These are phyloP conservation scores for Polypterus senegalus DNA, from an alignment of 2,113 vertebrate genomes.

Conservation along the genomic window DNA sequence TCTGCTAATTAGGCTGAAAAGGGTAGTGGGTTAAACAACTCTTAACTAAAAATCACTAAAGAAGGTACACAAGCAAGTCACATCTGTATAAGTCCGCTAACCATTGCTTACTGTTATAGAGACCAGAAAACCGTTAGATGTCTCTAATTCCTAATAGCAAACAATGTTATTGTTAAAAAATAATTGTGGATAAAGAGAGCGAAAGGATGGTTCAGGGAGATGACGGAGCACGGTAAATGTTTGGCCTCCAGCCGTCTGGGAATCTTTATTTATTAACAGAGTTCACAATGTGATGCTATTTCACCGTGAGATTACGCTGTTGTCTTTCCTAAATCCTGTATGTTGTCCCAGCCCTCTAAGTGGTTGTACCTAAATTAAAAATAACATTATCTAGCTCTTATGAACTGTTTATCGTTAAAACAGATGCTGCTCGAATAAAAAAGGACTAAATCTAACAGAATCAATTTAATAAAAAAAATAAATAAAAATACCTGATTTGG, in stretches of 20 bases:
- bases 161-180: constrained; percentile 48
- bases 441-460: constrained; percentile 4
- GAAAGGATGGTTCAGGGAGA: constrained; percentile 48
- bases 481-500: no score
- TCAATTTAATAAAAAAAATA: no score
- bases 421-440: background rate
- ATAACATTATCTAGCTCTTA: background rate
- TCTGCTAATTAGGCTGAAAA: constrained; percentile 10
- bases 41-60: background rate
- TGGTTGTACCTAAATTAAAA: constrained; percentile 11
- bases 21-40: background rate
- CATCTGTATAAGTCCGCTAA: constrained; percentile 33
- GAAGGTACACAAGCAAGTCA: constrained; percentile 11
- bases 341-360: constrained; percentile 54
- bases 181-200: constrained; percentile 21
- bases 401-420: constrained; percentile 5
- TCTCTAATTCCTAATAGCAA: constrained; percentile 56
- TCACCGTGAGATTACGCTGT: constrained; percentile 48
- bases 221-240: constrained; percentile 29
- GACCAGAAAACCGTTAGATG: constrained; percentile 44
- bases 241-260: constrained; percentile 42
- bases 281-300: constrained; percentile 52
- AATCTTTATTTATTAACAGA: constrained; percentile 43
- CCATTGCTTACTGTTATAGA: constrained; percentile 36
- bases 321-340: constrained; percentile 41